Base-by-base conservation (phyloP, 2,888 invertebrate genomes). In the Perdita meconis region DNA sequence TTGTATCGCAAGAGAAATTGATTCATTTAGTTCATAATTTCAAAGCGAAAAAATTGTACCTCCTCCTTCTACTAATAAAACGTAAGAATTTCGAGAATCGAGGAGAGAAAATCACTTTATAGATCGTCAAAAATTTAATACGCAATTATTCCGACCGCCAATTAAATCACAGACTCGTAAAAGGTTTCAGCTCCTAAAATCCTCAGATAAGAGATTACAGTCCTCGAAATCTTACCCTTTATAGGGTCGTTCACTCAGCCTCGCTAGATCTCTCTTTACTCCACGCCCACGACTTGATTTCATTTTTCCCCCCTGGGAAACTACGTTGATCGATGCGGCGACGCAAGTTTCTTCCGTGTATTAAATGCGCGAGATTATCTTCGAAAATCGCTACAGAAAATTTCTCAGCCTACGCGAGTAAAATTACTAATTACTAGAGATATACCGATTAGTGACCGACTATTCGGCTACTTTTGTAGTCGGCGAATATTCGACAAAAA, bases 211-310 rank as follows among this genome's bases (percentile, higher is more conserved):
- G 22, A 60, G 60, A 76, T 75, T 26, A 57, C 59, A 59, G 79
- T 81, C 76, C 76, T 79, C 76, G 75, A 71, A 60, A 76, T 59
- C 57, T 36, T 68, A 47, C 59, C 59, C 24, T 51, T 70, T 38
- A 40, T n/a, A 36, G 55, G 69, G 83, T 83, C 83, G 60, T 83
- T 78, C 78, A 81, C 80, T 81, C 74, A 10, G 24, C 38, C 55
- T 38, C 60, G 24, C 42, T 10, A 19, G 24, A 66, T 47, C 36
- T 40, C 47, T 26, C 10, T 26, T 16, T 50, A 19, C 42, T n/a
- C 16, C 30, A 12, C 30, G 8, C 4, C 61, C 38, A 19, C 47
- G 16, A 56, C 36, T 24, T 22, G 8, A 30, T 19, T 57, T 59
- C 40, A 59, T 19, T 81, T 64, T 63, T 44, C 57, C 6, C 26